These are phyloP conservation scores for Leptosomus discolor DNA, from an alignment of 2,113 vertebrate genomes.

Conservation along the genomic window DNA sequence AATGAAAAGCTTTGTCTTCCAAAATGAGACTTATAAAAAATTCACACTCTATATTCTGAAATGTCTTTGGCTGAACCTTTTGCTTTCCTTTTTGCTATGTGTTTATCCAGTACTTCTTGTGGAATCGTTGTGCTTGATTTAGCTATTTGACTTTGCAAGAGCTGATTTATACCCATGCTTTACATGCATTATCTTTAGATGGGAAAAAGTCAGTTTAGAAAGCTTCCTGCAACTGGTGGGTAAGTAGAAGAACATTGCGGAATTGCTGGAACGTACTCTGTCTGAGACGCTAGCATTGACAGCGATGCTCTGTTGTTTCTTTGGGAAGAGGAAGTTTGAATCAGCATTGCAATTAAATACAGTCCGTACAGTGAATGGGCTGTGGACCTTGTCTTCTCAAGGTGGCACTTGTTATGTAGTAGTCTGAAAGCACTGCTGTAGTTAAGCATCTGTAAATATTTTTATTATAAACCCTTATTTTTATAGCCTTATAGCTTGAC, in stretches of 20 bases:
- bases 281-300: background rate
- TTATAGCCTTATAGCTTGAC: background rate
- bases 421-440: background rate
- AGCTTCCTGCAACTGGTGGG: background rate
- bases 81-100: background rate
- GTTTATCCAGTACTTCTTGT: background rate
- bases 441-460: conserved; percentile 29
- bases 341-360: background rate
- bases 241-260: background rate
- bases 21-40: conserved; percentile 15
- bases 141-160: background rate
- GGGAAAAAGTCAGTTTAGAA: background rate
- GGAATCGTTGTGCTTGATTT: background rate
- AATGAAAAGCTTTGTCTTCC: conserved; percentile 43
- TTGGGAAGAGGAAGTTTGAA: background rate
- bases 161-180: background rate
- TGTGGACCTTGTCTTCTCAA: background rate
- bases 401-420: background rate
- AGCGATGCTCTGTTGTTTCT: background rate
- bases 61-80: conserved; percentile 25
- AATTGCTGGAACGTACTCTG: background rate
- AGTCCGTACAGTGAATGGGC: background rate
- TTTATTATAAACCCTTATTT: conserved; percentile 9
- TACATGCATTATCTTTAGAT: background rate
- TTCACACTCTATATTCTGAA: conserved; percentile 10